Evolutionary conservation across 2,113 vertebrate species (phyloP), one percentile per base, ranked within the genome.

Genomic region (Mystacornis crossleyi): DNA sequence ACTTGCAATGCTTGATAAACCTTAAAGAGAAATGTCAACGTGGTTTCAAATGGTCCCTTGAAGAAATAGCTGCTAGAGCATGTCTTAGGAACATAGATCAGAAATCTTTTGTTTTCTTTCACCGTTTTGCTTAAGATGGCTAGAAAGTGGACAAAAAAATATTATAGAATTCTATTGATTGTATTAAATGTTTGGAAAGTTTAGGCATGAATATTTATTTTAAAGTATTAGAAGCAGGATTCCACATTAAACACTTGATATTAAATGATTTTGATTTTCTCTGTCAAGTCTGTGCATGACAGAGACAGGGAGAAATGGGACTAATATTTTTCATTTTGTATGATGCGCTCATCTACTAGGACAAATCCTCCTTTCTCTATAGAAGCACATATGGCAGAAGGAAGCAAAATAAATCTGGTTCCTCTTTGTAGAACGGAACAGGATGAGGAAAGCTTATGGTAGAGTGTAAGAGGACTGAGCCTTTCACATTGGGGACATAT

Each of bases 381-480:
- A 95, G 70, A 93, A 45, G 87, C 81, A 82, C 96, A 96, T 97
- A 97, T 93, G 91, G 93, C 62, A 91, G 73, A 93, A 95, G 86
- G 95, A 95, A 96, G 89, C 45, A 97, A 96, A 97, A 96, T 94
- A 95, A 94, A 97, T 96, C 96, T 97, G 95, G 53, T 96, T 95
- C 86, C 78, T 82, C 74, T 95, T 93, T 82, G 91, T 87, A 82
- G 81, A 94, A 95, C 1, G 42, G 93, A 96, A 94, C 89, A 94
- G 95, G 95, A 96, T 96, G 81, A 93, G 70, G 91, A 89, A 93
- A 94, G 86, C 95, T 97, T 96, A 96, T 97, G 93, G 92, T 28
- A 61, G 53, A 79, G 66, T 81, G 17, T 87, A 72, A 93, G 87
- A 87, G 66, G 66, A 85, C 78, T 89, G 58, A 93, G 89, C 87